These are phyloP conservation scores for Apoda limacodes DNA, from an alignment of 2,888 invertebrate genomes.

Conservation along the genomic window DNA sequence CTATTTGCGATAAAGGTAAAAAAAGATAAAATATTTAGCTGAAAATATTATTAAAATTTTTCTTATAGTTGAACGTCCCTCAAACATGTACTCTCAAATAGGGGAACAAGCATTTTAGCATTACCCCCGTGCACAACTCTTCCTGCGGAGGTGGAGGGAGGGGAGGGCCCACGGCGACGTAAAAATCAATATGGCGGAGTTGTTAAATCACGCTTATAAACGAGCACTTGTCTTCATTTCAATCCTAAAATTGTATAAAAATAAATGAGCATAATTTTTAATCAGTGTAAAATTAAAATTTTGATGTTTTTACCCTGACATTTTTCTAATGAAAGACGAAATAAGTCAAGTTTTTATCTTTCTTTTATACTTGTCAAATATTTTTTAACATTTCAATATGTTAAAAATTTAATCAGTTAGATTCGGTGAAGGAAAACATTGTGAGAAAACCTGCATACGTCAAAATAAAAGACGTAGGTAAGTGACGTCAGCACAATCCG, in stretches of 20 bases:
- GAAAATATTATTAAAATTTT: conserved; percentile 32
- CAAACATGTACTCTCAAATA: conserved; percentile 70
- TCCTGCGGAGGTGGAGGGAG: conserved; percentile 64
- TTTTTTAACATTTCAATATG: too few species aligned
- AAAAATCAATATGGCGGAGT: conserved; percentile 78
- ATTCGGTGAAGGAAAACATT: too few species aligned
- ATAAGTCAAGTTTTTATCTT: too few species aligned
- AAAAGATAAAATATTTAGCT: conserved; percentile 26
- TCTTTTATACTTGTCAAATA: too few species aligned
- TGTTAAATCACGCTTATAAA: conserved; percentile 80
- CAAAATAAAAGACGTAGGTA: too few species aligned
- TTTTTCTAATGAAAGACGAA: too few species aligned
- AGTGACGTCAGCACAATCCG: too few species aligned
- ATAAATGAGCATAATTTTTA: conserved; percentile 41
- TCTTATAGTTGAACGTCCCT: conserved; percentile 47
- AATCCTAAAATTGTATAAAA: conserved; percentile 60
- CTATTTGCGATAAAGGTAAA: conserved; percentile 46
- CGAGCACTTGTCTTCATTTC: conserved; percentile 72
- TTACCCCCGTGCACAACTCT: conserved; percentile 71
- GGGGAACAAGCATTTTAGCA: conserved; percentile 72
- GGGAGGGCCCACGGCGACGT: conserved; percentile 69
- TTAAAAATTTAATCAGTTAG: too few species aligned
- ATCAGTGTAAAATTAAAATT: too few species aligned
- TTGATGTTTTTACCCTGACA: too few species aligned
- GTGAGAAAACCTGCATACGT: too few species aligned